Evolutionary conservation across 1,140 invertebrate genomes (phyloP).

Genomic region (Drosophila mayri): DNA sequence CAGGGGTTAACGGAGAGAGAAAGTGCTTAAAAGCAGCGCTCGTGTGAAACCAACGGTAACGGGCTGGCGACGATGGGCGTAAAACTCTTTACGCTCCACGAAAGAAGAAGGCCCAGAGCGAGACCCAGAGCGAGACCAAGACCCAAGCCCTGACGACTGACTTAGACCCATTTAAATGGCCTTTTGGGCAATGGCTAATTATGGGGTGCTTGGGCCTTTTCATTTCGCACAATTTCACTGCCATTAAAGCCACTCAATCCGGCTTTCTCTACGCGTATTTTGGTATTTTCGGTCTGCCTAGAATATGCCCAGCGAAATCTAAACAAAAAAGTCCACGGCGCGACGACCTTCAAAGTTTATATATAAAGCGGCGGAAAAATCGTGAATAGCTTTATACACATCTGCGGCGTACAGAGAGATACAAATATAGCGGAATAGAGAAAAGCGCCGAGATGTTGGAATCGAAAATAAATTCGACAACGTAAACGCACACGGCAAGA

Average conservation of each 20-base stretch:
- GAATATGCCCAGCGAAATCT: conserved; percentile 70
- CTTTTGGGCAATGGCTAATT: conserved; percentile 71
- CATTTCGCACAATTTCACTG: conserved; percentile 67
- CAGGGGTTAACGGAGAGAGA: conserved; percentile 60
- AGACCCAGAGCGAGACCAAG: conserved; percentile 14
- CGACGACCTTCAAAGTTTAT: conserved; percentile 79
- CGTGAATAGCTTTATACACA: conserved; percentile 77
- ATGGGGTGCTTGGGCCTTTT: conserved; percentile 61
- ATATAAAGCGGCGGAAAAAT: conserved; percentile 62
- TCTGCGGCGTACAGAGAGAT: conserved; percentile 38
- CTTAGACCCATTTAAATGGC: conserved; percentile 62
- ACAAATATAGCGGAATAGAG: conserved; percentile 43
- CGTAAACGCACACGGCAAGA: conserved; percentile 75
- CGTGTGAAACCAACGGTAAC: conserved; percentile 77
- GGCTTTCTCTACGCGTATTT: conserved; percentile 50
- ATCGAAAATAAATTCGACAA: conserved; percentile 74
- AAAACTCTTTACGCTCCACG: conserved; percentile 67
- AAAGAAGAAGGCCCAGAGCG: conserved; percentile 36
- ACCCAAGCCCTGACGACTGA: conserved; percentile 21
- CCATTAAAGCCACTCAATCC: conserved; percentile 49
- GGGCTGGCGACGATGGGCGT: conserved; percentile 38
- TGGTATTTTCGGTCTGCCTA: conserved; percentile 25
- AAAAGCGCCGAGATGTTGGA: conserved; percentile 39
- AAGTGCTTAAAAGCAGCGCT: conserved; percentile 72
- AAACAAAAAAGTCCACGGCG: conserved; percentile 74